Evolutionary conservation across 2,113 vertebrate genomes (phyloP).

Genomic region (Rhizomys pruinosus): DNA sequence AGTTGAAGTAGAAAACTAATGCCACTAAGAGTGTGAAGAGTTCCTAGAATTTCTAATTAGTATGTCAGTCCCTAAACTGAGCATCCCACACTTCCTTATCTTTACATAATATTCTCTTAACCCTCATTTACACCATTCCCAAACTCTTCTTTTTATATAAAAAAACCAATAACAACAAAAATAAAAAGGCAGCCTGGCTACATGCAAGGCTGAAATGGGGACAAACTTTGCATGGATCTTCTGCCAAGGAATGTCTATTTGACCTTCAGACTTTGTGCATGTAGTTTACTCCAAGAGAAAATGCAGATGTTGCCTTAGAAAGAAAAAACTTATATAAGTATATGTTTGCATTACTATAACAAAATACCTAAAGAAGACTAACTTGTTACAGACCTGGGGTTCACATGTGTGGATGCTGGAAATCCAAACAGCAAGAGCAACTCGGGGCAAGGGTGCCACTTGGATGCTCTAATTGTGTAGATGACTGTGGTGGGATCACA

Average conservation of each 20-base stretch:
- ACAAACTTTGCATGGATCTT: not conserved
- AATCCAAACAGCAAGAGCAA: not conserved
- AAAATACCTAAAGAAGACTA: not conserved
- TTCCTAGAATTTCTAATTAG: conserved; percentile 42
- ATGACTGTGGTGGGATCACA: too few relatives aligned
- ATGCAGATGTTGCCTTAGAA: not conserved
- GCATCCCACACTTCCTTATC: not conserved
- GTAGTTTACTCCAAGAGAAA: not conserved
- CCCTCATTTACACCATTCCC: not conserved
- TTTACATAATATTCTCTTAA: conserved; percentile 34
- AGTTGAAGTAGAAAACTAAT: conserved; percentile 52
- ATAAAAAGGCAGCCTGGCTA: not conserved
- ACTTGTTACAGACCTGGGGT: not conserved
- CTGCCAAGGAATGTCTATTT: not conserved
- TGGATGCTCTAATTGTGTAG: not conserved
- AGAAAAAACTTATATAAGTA: not conserved
- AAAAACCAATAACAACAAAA: not conserved
- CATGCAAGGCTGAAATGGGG: not conserved
- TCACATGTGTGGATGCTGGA: not conserved
- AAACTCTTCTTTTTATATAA: not conserved
- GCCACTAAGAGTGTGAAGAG: not conserved
- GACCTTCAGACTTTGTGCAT: not conserved
- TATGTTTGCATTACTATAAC: not conserved
- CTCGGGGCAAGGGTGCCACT: not conserved
- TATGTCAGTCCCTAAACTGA: not conserved